Evolutionary conservation across 2,888 invertebrate genomes (phyloP).

Genomic region (Agrotis ipsilon): DNA sequence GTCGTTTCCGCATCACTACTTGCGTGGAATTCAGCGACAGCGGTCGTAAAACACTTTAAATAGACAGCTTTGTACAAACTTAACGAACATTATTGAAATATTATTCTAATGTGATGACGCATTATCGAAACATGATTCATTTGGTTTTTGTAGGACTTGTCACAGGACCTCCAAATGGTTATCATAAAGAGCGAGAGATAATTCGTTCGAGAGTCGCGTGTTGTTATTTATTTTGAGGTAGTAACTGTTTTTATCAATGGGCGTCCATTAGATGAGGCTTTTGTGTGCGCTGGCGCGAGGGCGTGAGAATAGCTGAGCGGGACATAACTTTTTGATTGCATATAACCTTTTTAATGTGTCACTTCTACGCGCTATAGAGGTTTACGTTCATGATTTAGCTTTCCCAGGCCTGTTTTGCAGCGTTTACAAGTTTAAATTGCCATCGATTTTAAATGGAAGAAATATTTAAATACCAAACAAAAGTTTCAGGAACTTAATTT

Average conservation of each 20-base stretch:
- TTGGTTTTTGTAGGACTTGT: slow-evolving; percentile 61
- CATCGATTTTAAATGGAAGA: background rate
- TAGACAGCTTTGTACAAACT: slow-evolving; percentile 54
- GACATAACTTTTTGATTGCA: slow-evolving; percentile 72
- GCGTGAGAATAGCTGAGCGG: slow-evolving; percentile 72
- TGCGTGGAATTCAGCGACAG: slow-evolving; percentile 76
- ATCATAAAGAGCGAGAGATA: slow-evolving; percentile 75
- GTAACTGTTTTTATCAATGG: slow-evolving; percentile 82
- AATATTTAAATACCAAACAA: background rate
- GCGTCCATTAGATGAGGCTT: slow-evolving; percentile 74
- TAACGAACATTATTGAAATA: slow-evolving; percentile 61
- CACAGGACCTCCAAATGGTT: slow-evolving; percentile 64
- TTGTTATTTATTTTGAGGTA: slow-evolving; percentile 80
- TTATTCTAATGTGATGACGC: slow-evolving; percentile 66
- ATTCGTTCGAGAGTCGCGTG: slow-evolving; percentile 69
- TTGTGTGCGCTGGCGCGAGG: slow-evolving; percentile 72
- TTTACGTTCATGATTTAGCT: slow-evolving; percentile 31
- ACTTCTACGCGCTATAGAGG: slow-evolving; percentile 47
- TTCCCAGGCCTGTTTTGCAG: slow-evolving; percentile 24
- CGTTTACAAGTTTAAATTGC: slow-evolving; percentile 2
- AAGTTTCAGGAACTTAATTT: background rate
- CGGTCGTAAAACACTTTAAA: slow-evolving; percentile 62
- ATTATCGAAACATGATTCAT: slow-evolving; percentile 64
- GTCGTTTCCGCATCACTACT: slow-evolving; percentile 79
- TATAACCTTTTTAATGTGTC: slow-evolving; percentile 67